A percentile compares a stretch with the other conserved stretches of the same genome.
These are phyloP conservation scores for Coluber constrictor DNA, from an alignment of 2,797 vertebrate genomes.

Conservation along the genomic window DNA sequence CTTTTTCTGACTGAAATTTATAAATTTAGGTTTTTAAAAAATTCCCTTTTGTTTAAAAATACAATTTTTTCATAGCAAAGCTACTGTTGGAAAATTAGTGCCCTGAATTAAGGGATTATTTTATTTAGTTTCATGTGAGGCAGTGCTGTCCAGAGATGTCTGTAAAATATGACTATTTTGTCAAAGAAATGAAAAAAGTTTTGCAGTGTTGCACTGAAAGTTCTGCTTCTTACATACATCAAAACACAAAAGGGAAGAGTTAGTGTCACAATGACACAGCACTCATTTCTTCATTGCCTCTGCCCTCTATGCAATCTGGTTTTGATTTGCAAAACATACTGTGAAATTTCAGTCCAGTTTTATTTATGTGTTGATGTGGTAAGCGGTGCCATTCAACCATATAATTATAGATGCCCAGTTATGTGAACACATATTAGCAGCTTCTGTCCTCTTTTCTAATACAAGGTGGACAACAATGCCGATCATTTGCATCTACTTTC, in stretches of 20 bases:
- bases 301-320: not conserved
- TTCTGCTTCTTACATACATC: not conserved
- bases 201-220: not conserved
- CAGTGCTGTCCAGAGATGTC: not conserved
- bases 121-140: constrained; percentile 25
- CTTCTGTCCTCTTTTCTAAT: not conserved
- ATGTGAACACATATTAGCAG: not conserved
- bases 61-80: constrained; percentile 59
- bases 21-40: constrained; percentile 65
- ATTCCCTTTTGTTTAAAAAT: constrained; percentile 51
- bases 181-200: not conserved
- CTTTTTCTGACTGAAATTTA: constrained; percentile 60
- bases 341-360: not conserved
- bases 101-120: constrained; percentile 73
- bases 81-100: constrained; percentile 66
- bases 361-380: not conserved
- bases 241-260: not conserved
- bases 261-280: not conserved
- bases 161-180: not conserved
- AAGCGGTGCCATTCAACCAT: not conserved
- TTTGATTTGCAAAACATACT: not conserved
- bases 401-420: not conserved
- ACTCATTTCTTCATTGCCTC: not conserved
- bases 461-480: not conserved
- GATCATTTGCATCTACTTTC: not conserved